These are phyloP conservation scores for Palythoa grandiflora DNA, from an alignment of 92 coral and sea anemone genomes.

Conservation along the genomic window DNA sequence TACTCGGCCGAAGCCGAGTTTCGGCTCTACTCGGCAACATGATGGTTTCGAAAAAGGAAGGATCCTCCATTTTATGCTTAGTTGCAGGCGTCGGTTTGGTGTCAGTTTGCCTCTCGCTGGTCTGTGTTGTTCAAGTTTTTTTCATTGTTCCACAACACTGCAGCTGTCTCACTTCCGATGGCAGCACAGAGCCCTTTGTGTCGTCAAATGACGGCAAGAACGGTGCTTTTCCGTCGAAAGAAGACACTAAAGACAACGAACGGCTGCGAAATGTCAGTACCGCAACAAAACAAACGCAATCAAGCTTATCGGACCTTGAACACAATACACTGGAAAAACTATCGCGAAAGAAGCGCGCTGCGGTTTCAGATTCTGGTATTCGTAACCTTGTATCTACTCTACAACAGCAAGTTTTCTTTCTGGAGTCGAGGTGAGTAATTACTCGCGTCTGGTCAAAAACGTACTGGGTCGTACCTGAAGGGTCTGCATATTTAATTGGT, in stretches of 20 bases:
- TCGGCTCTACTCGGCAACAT: constrained; percentile 41
- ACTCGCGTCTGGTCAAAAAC: constrained; percentile 6
- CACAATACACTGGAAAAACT: neutral
- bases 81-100: constrained; percentile 26
- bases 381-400: neutral
- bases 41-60: constrained; percentile 47
- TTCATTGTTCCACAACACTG: constrained; percentile 41
- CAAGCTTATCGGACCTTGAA: neutral
- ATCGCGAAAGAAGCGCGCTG: constrained; percentile 9
- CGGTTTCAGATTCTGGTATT: no score
- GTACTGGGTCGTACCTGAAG: neutral
- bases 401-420: constrained; percentile 43
- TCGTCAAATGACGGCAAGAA: constrained; percentile 2
- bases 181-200: constrained; percentile 40
- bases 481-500: neutral
- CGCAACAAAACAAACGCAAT: neutral
- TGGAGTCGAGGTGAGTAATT: constrained; percentile 24
- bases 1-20: constrained; percentile 38
- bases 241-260: neutral
- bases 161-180: constrained; percentile 28
- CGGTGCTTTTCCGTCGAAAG: neutral
- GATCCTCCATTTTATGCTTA: constrained; percentile 35
- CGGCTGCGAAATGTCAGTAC: neutral
- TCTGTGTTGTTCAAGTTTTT: constrained; percentile 37
- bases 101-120: constrained; percentile 26